phyloP scores from a whole-genome alignment of 1,140 invertebrate genomes.

The Drosophila pectinifera region DNA sequence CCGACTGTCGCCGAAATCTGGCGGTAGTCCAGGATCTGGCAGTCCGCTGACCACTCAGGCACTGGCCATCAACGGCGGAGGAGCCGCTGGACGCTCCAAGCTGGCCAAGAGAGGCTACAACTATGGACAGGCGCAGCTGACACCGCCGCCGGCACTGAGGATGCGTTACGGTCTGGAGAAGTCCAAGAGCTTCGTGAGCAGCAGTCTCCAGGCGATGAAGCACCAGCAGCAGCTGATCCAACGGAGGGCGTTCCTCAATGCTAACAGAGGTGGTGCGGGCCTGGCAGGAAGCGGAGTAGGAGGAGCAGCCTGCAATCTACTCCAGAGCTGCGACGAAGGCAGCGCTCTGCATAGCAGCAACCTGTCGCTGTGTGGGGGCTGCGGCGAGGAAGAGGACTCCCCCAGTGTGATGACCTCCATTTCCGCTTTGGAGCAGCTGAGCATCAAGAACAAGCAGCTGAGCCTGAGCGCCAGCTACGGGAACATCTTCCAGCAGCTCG shows the following conservation, averaged over 20 bases:
- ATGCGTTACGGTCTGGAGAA: constrained; percentile 75
- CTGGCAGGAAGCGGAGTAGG: not conserved
- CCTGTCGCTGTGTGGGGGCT: constrained; percentile 48
- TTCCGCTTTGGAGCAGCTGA: constrained; percentile 59
- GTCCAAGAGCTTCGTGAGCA: constrained; percentile 80
- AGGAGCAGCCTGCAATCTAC: constrained; percentile 27
- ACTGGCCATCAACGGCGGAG: constrained; percentile 59
- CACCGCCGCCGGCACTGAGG: constrained; percentile 46
- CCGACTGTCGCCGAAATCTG: constrained; percentile 59
- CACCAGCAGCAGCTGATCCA: constrained; percentile 70
- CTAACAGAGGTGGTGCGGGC: constrained; percentile 18
- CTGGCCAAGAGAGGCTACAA: constrained; percentile 85
- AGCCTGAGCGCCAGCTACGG: constrained; percentile 71
- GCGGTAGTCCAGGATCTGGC: constrained; percentile 55
- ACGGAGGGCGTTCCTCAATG: constrained; percentile 56
- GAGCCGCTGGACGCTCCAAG: constrained; percentile 52
- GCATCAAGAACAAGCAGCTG: constrained; percentile 80
- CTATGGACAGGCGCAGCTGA: constrained; percentile 77
- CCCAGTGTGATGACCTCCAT: constrained; percentile 36
- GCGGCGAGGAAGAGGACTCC: constrained; percentile 61
- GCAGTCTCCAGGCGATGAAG: constrained; percentile 73
- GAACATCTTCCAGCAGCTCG: constrained; percentile 89
- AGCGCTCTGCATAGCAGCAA: constrained; percentile 52
- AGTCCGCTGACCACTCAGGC: constrained; percentile 68
- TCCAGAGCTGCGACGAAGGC: constrained; percentile 66